Conservation (phyloP, 1,140 invertebrate genomes). For the Drosophila varians region DNA sequence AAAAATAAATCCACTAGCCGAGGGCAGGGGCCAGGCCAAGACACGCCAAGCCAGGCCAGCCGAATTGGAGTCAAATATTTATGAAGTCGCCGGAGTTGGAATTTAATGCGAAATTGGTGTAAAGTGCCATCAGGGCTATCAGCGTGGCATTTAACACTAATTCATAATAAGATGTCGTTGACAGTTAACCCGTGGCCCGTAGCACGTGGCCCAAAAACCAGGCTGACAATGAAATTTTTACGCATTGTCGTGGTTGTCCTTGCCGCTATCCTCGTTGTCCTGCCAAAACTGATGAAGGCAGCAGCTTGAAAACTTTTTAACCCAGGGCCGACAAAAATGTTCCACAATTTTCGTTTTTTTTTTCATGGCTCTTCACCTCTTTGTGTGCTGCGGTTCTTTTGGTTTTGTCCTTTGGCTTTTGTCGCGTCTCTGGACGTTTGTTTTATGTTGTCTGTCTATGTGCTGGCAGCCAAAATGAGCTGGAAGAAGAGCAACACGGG, state of each 20-base stretch:
- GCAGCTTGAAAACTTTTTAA: constrained; percentile 42
- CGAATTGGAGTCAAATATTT: constrained; percentile 63
- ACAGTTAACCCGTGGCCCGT: constrained; percentile 70
- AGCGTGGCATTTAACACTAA: constrained; percentile 80
- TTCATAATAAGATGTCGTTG: constrained; percentile 82
- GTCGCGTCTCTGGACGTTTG: constrained; percentile 72
- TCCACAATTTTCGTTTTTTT: constrained; percentile 26
- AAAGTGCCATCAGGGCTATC: constrained; percentile 75
- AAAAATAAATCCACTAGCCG: constrained; percentile 76
- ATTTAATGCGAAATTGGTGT: constrained; percentile 73
- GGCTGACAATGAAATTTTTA: constrained; percentile 73
- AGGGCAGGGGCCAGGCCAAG: no score
- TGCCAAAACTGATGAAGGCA: constrained; percentile 67
- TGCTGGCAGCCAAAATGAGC: constrained; percentile 47
- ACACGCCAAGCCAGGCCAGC: neutral
- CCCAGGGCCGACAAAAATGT: constrained; percentile 11
- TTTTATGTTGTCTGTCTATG: constrained; percentile 76
- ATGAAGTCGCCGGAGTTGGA: constrained; percentile 48
- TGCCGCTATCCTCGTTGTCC: constrained; percentile 18
- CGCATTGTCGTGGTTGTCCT: constrained; percentile 47
- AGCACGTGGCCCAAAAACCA: constrained; percentile 36
- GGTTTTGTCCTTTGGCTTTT: constrained; percentile 70
- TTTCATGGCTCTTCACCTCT: constrained; percentile 45
- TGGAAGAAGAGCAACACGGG: neutral
- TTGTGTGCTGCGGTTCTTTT: constrained; percentile 61